These are phyloP conservation scores for Eutolmus rufibarbis DNA, from an alignment of 2,888 invertebrate species.

Conservation along the genomic window DNA sequence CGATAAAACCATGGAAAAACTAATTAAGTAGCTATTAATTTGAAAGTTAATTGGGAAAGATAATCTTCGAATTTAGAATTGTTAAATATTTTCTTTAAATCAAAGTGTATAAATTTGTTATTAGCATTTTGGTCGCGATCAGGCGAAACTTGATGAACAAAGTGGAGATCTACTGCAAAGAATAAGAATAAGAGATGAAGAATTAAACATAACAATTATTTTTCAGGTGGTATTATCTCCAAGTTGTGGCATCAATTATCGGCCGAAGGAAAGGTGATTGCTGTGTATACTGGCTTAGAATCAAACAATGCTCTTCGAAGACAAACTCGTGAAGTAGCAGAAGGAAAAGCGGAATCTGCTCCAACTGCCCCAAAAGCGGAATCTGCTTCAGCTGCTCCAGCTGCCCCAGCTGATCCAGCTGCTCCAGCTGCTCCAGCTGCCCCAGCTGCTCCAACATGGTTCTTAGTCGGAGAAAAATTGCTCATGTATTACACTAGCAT, in stretches of 20 bases:
- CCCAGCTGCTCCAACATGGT: not conserved
- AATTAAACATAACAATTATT: not conserved
- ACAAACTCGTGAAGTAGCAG: not conserved
- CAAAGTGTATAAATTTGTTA: too few species aligned
- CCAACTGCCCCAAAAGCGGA: not conserved
- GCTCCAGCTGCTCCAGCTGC: too few species aligned
- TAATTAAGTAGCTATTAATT: too few species aligned
- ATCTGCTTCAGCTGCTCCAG: too few species aligned
- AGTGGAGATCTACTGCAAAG: not conserved
- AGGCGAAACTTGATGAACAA: too few species aligned
- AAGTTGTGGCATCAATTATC: slow-evolving; percentile 65
- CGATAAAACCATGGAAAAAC: too few species aligned
- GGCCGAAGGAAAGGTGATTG: slow-evolving; percentile 52
- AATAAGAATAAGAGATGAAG: not conserved
- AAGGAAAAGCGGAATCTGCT: not conserved
- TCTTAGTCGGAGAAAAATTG: not conserved
- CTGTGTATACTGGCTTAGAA: slow-evolving; percentile 48
- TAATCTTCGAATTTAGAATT: too few species aligned
- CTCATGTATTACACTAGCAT: not conserved
- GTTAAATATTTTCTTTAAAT: too few species aligned
- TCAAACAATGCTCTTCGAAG: not conserved
- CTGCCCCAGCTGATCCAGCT: too few species aligned
- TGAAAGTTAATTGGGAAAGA: too few species aligned
- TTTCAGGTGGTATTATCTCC: slow-evolving; percentile 65
- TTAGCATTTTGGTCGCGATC: too few species aligned